Base-by-base conservation (phyloP, 2,888 invertebrate species). In the Watsonalla cultraria region DNA sequence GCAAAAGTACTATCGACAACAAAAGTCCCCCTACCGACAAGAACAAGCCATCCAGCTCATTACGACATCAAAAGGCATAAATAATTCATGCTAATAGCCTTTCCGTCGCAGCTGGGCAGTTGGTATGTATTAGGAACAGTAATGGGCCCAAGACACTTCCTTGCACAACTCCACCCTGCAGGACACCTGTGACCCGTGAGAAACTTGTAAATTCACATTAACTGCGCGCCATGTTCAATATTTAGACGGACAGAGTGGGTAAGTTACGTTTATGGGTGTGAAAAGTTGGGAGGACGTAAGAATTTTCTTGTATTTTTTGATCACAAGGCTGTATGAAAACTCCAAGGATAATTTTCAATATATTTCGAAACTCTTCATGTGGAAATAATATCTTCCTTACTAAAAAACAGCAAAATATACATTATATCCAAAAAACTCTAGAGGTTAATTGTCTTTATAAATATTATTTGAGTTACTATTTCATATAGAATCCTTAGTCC, bases 61-160 rank as follows among this genome's bases (percentile, higher is more conserved):
- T 71, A 71, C 65, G 60, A 62, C 66, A 64, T 58, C 57, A 55
- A 54, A 53, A 63, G 61, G 61, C 66, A 74, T 77, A 65, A 77
- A 76, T 71, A 69, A 76, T 76, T 75, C 72, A 74, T 60, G 60
- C 61, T 70, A 73, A 77, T 72, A 75, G 72, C 68, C 74, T 75
- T 15, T 42, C 42, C 24, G 55, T 68, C 54, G 61, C 60, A 42
- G 42, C 60, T 58, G 55, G 54, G 53, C 52, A 52, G 55, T 58
- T 57, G 51, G 55, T 56, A 60, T 61, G 61, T 58, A 59, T 59
- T 65, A 70, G 66, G 62, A 70, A 72, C 63, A 55, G 60, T 54
- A 60, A 59, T 62, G 70, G 67, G 11, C 59, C 62, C 13, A 62
- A 60, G 51, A 58, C 51, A 57, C 59, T 62, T 61, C 70, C 70